Percentiles rank a stretch among this genome's conserved stretches.
Evolutionary conservation across 2,797 vertebrate genomes (phyloP).

Genomic region (Protosalanx chinensis): DNA sequence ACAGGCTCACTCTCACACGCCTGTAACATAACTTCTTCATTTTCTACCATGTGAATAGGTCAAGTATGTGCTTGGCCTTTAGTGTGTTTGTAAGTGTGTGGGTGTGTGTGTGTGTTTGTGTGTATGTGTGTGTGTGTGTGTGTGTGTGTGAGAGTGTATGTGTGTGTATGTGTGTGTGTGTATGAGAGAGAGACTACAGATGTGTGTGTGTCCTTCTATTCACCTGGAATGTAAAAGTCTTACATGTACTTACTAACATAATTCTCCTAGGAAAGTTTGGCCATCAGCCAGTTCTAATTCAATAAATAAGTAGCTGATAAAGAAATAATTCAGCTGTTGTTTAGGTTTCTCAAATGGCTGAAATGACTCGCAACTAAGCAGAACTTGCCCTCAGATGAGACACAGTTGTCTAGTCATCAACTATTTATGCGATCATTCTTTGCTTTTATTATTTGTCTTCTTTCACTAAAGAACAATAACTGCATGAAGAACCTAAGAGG

Average conservation of each 20-base stretch:
- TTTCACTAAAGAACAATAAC: not conserved
- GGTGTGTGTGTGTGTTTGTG: not conserved
- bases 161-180: not conserved
- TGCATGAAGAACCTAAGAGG: too few relatives aligned
- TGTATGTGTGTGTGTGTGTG: not conserved
- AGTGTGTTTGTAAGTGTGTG: not conserved
- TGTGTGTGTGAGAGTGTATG: slow-evolving; percentile 5
- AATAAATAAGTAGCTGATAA: too few relatives aligned
- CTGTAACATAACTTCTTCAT: not conserved
- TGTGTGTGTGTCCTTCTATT: too few relatives aligned
- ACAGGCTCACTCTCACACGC: not conserved
- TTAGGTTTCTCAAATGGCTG: slow-evolving; percentile 5
- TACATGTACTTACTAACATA: too few relatives aligned
- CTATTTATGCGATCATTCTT: too few relatives aligned
- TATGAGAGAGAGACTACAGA: not conserved
- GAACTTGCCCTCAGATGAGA: not conserved
- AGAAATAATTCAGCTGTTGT: not conserved
- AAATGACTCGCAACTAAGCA: not conserved
- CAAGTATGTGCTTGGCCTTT: too few relatives aligned
- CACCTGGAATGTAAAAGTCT: too few relatives aligned
- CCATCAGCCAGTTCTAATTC: not conserved
- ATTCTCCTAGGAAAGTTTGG: slow-evolving; percentile 13
- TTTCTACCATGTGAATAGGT: not conserved
- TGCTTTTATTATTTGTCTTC: not conserved
- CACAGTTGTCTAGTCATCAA: slow-evolving; percentile 22